Evolutionary conservation across 2,113 vertebrate species (phyloP), one percentile per base, ranked within the genome.

Genomic region (Hypomesus transpacificus): DNA sequence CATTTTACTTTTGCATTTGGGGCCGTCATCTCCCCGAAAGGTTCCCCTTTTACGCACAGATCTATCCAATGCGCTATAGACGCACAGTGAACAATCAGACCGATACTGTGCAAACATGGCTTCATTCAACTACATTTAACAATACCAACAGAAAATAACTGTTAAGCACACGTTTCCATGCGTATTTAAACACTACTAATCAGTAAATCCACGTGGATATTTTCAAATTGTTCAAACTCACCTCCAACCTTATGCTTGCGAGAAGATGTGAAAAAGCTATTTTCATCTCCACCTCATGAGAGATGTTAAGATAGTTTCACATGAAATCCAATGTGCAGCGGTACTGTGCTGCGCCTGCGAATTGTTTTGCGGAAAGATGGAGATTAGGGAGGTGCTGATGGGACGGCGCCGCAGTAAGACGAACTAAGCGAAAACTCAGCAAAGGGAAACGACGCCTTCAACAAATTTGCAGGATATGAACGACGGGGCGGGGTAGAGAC

Each of bases 351-450:
- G 17, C 16, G 56, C 6, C 46, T 18, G 28, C 34, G 46, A 57
- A 26, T 20, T 62, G 24, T 62, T 31, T 28, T 20, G 31, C 66
- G 53, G 52, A 21, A 57, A 71, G 46, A 53, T 50, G 46, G 67
- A 28, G 51, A 72, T 18, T 69, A 66, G 62, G 68, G 24, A 21
- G 34, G 68, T 56, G 67, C 53, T 50, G 68, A 56, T 50, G 73
- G 68, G 68, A 74, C 59, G 73, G 76, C 60, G 71, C 74, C 75
- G 56, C 76, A 74, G 70, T 62, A 52, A 7, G 58, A 57, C 65
- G 62, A 68, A 64, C 24, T 22, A 64, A 66, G 64, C 57, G 34
- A 51, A 70, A 39, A 65, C 73, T 69, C 65, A 77, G 31, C 26
- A 26, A 50, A 69, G 26, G 60, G 31, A 52, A 21, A 31, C 24